A percentile compares a stretch with the other conserved stretches of the same genome.
phyloP scores from a whole-genome alignment of 2,797 vertebrate genomes.

The Eidolon dupreanum region DNA sequence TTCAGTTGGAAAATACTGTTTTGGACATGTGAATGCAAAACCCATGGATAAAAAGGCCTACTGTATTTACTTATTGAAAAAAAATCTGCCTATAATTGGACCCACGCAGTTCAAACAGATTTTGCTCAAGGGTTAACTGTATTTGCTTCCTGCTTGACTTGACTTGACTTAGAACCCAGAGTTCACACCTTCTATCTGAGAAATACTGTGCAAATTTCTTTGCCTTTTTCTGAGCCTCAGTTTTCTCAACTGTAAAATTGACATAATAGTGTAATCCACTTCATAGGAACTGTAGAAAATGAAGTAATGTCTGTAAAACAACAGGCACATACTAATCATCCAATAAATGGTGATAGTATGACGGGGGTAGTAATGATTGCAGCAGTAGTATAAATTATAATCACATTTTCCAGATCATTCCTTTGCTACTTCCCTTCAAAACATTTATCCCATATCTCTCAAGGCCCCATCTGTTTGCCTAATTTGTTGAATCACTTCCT shows the following conservation, averaged over 20 bases:
- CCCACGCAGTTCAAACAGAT: not conserved
- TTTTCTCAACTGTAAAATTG: slow-evolving; percentile 34
- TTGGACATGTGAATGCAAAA: not conserved
- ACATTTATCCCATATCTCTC: not conserved
- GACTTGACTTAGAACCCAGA: not conserved
- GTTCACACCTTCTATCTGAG: not conserved
- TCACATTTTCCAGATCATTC: slow-evolving; percentile 41
- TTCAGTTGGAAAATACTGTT: not conserved
- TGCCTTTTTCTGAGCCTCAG: not conserved
- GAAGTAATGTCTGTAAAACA: not conserved
- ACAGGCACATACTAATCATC: not conserved
- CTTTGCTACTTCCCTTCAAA: not conserved
- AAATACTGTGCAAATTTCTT: slow-evolving; percentile 25
- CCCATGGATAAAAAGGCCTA: not conserved
- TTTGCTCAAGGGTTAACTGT: not conserved
- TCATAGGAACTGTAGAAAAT: not conserved
- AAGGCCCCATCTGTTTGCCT: not conserved
- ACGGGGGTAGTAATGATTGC: not conserved
- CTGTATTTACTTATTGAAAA: not conserved
- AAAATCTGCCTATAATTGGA: not conserved
- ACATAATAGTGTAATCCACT: not conserved
- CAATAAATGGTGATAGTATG: not conserved
- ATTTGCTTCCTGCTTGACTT: not conserved
- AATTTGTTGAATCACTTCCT: not conserved
- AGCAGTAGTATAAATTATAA: slow-evolving; percentile 19